Conservation (phyloP, 2,888 invertebrate species). For the Morpho achilles region DNA sequence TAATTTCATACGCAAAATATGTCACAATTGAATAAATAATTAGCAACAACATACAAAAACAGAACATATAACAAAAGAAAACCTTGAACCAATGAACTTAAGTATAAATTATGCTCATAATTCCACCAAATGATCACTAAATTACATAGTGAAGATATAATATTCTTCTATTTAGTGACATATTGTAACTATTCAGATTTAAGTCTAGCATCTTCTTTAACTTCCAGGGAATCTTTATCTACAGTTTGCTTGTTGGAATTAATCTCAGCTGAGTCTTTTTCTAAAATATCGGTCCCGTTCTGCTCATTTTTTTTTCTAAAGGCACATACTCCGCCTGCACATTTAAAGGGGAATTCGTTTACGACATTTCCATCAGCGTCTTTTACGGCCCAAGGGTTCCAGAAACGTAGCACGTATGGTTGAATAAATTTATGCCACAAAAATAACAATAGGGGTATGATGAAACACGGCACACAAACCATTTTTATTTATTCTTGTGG, state of each 20-base stretch:
- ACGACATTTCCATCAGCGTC: constrained; percentile 78
- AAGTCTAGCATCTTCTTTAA: constrained; percentile 30
- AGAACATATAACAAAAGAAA: too few species aligned
- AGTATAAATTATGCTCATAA: too few species aligned
- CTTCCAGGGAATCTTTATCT: constrained; percentile 27
- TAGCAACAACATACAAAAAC: too few species aligned
- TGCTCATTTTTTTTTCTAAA: constrained; percentile 44
- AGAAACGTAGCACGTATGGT: constrained; percentile 87
- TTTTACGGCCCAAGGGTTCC: constrained; percentile 89
- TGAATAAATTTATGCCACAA: constrained; percentile 92
- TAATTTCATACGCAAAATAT: too few species aligned
- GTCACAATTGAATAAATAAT: too few species aligned
- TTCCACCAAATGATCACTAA: too few species aligned
- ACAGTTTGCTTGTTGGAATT: constrained; percentile 22
- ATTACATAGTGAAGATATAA: too few species aligned
- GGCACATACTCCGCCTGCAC: constrained; percentile 78
- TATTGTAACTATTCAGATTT: constrained; percentile 41
- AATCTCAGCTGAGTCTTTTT: not conserved
- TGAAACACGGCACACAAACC: constrained; percentile 92
- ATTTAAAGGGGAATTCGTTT: constrained; percentile 80
- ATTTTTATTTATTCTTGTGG: constrained; percentile 55
- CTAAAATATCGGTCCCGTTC: constrained; percentile 28
- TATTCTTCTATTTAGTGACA: too few species aligned
- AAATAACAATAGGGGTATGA: constrained; percentile 89
- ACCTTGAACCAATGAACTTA: too few species aligned